A percentile compares a stretch with the other conserved stretches of the same genome.
phyloP scores from a whole-genome alignment of 2,797 vertebrate species.

The Delichon dasypus region DNA sequence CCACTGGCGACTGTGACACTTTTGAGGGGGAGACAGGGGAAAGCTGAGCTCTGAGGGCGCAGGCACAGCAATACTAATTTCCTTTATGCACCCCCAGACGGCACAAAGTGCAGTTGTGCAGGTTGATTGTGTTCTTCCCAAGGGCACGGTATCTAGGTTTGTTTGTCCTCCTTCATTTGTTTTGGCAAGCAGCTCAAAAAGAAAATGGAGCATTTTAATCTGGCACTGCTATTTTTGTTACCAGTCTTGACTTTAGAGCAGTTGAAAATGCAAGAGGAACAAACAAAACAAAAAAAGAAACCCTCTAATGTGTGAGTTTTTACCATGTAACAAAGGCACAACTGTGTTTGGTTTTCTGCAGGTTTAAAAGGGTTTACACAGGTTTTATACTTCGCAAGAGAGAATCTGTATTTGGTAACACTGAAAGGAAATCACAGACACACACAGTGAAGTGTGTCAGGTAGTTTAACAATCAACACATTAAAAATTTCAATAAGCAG shows the following conservation, averaged over 20 bases:
- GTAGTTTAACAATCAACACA: not conserved
- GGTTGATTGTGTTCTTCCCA: not conserved
- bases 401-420: not conserved
- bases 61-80: not conserved
- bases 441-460: not conserved
- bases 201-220: conserved; percentile 4
- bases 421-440: not conserved
- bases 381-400: not conserved
- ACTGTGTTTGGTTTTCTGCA: not conserved
- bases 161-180: conserved; percentile 31
- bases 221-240: not conserved
- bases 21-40: not conserved
- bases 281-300: not conserved
- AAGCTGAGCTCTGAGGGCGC: not conserved
- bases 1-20: not conserved
- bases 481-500: not conserved
- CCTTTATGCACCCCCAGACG: not conserved
- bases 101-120: not conserved
- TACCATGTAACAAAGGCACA: not conserved
- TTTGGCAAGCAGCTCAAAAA: conserved; percentile 17
- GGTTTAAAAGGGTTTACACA: not conserved
- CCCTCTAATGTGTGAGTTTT: not conserved
- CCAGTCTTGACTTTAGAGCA: not conserved
- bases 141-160: not conserved
- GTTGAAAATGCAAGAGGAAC: not conserved